Base-by-base conservation (phyloP, 1,140 invertebrate species). In the Ceratitis capitata region DNA sequence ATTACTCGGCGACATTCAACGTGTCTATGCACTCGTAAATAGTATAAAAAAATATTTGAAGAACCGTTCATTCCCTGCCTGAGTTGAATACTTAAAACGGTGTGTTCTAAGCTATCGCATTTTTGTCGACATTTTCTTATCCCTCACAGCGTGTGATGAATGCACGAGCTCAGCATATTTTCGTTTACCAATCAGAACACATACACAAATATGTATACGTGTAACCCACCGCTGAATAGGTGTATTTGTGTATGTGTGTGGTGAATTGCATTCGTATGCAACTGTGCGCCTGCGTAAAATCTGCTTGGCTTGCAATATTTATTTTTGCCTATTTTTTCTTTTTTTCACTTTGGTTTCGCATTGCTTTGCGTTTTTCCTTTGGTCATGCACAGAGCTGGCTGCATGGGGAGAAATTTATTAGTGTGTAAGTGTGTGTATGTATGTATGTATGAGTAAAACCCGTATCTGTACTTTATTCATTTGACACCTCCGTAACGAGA, bases 261-360 rank as follows among this genome's bases (percentile, higher is more conserved):
- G 35, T n/a, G 35, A 45, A 78, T n/a, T 78, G 69, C 39, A 10
- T 47, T 45, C 32, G 42, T 78, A 23, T 78, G 7, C 69, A 45
- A 78, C 69, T 23, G 32, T 78, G 69, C 69, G 69, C 69, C 69
- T 78, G 69, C 69, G 69, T 78, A 78, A 47, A 78, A 78, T 78
- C 2, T 78, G 39, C 69, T 39, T 45, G n/a, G 69, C 39, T 78
- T 45, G 39, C 39, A 78, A 78, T 78, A 26, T 56, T 56, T n/a
- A 19, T 23, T n/a, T 14, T 78, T 45, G 39, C 23, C 23, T 23
- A 7, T 61, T n/a, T 26, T 2, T 26, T 26, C 26, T 19, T 61
- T 61, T 61, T 61, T 5, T 4, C 5, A 53, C 14, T 53, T 53
- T 53, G 14, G 51, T 16, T 53, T 69, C 32, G 61, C 61, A 69